Conservation (phyloP, 2,797 vertebrate species). For the Hydrocynus forskahlii region DNA sequence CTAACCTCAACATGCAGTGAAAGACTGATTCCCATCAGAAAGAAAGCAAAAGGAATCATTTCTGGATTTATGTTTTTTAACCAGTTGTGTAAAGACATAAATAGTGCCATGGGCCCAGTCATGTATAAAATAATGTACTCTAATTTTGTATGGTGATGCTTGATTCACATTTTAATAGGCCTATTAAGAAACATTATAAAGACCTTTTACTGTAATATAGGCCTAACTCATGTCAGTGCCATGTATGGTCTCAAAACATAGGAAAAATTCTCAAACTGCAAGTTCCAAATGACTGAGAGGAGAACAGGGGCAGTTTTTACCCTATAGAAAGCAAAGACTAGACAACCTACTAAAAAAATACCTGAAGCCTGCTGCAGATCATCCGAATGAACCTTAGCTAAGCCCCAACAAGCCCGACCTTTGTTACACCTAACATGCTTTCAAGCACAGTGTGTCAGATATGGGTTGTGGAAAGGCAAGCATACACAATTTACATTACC, state of each 20-base stretch:
- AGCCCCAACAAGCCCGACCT: too few species aligned
- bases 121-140: neutral
- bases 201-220: neutral
- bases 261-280: too few species aligned
- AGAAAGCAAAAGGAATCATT: slow-evolving; percentile 21
- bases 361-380: neutral
- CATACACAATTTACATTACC: too few species aligned
- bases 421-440: too few species aligned
- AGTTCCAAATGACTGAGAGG: neutral
- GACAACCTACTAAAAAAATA: neutral
- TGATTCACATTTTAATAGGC: neutral
- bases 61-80: slow-evolving; percentile 14
- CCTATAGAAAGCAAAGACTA: neutral
- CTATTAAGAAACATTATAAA: neutral
- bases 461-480: too few species aligned
- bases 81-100: neutral
- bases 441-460: too few species aligned
- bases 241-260: neutral
- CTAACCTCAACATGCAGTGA: slow-evolving; percentile 43
- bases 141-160: neutral
- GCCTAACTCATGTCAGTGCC: neutral
- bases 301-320: neutral
- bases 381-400: too few species aligned
- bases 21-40: slow-evolving; percentile 37
- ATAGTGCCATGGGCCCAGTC: too few species aligned